Conservation (phyloP, 2,797 vertebrate species). For the Coreius guichenoti region DNA sequence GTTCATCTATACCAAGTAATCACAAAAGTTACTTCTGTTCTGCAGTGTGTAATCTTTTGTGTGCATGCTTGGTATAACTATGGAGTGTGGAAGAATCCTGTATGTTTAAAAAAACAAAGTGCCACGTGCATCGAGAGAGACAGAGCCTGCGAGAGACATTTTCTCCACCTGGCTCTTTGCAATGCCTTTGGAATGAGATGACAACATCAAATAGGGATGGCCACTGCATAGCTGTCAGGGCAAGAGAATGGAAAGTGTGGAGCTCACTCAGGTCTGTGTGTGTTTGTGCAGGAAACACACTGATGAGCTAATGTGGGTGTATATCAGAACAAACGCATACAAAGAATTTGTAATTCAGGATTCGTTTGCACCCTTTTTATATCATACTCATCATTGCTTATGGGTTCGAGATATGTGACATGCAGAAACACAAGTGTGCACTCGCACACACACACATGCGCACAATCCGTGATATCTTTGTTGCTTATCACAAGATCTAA, state of each 20-base stretch:
- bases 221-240: constrained; percentile 41
- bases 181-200: constrained; percentile 54
- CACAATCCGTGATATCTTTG: constrained; percentile 28
- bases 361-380: not conserved
- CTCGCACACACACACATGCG: not conserved
- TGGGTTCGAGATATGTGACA: constrained; percentile 19
- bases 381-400: not conserved
- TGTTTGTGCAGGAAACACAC: constrained; percentile 30
- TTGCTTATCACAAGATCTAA: constrained; percentile 53
- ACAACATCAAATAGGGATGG: constrained; percentile 43
- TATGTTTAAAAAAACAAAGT: not conserved
- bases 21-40: not conserved
- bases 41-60: not conserved
- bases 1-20: not conserved
- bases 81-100: not conserved
- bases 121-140: constrained; percentile 26
- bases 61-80: constrained; percentile 20
- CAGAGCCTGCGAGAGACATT: not conserved
- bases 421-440: constrained; percentile 21
- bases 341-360: not conserved
- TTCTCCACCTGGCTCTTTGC: constrained; percentile 50
- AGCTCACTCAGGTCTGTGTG: constrained; percentile 4
- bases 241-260: constrained; percentile 55
- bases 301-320: constrained; percentile 38
- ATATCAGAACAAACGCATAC: constrained; percentile 30